Evolutionary conservation across 1,140 invertebrate genomes (phyloP).

Genomic region (Drosophila varians): DNA sequence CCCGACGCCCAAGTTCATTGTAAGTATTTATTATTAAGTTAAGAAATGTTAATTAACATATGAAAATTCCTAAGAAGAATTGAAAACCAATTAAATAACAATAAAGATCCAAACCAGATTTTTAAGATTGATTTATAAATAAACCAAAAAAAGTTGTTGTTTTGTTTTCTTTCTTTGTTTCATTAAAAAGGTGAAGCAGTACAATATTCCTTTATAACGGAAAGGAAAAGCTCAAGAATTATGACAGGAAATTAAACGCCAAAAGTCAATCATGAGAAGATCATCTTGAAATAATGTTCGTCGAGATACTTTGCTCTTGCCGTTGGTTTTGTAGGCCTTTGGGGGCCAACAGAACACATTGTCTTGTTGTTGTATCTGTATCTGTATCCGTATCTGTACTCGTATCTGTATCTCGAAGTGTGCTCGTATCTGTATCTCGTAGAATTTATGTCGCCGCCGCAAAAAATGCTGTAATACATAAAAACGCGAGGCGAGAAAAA

Average conservation of each 20-base stretch:
- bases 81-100: slow-evolving; percentile 9
- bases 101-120: slow-evolving; percentile 6
- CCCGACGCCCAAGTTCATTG: background rate
- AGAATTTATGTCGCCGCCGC: slow-evolving; percentile 69
- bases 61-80: too few relatives aligned
- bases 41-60: background rate
- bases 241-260: slow-evolving; percentile 25
- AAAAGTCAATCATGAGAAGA: slow-evolving; percentile 41
- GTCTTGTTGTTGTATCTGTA: slow-evolving; percentile 30
- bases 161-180: slow-evolving; percentile 22
- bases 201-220: slow-evolving; percentile 15
- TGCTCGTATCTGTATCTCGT: slow-evolving; percentile 37
- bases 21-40: background rate
- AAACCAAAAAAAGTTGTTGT: background rate
- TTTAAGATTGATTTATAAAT: background rate
- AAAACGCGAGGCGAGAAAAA: slow-evolving; percentile 13
- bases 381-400: slow-evolving; percentile 41
- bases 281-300: slow-evolving; percentile 29
- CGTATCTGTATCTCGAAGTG: slow-evolving; percentile 46
- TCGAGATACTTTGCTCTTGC: slow-evolving; percentile 39
- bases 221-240: slow-evolving; percentile 27
- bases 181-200: slow-evolving; percentile 15
- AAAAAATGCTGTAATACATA: slow-evolving; percentile 65
- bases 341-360: slow-evolving; percentile 69
- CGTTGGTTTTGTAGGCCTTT: slow-evolving; percentile 51